Conservation (phyloP, 2,888 invertebrate species). For the Dynastes maya region DNA sequence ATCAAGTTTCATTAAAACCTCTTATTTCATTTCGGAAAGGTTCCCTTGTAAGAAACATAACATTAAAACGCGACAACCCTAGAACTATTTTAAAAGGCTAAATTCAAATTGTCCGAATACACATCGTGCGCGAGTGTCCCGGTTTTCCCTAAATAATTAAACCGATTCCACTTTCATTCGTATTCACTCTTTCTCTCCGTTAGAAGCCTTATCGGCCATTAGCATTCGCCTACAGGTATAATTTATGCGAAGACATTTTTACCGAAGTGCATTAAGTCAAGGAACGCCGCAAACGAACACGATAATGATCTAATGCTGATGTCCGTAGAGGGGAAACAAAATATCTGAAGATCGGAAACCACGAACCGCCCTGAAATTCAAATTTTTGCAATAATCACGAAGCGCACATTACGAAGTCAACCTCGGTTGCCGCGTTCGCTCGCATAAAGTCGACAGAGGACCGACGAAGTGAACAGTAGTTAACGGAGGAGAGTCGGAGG, state of each 20-base stretch:
- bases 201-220: background rate
- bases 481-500: constrained; percentile 34
- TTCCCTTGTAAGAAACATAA: too few species aligned
- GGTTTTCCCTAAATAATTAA: background rate
- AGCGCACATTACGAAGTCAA: constrained; percentile 20
- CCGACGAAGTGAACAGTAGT: background rate
- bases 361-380: constrained; percentile 38
- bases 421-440: constrained; percentile 3
- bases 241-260: constrained; percentile 31
- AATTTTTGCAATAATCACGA: constrained; percentile 48
- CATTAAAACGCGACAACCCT: too few species aligned
- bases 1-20: too few species aligned
- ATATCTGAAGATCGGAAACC: constrained; percentile 24
- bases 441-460: background rate
- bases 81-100: too few species aligned
- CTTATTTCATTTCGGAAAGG: too few species aligned
- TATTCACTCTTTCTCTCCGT: background rate
- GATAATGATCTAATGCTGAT: constrained; percentile 27
- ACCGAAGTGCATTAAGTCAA: background rate
- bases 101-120: too few species aligned
- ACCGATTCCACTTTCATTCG: background rate
- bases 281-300: background rate
- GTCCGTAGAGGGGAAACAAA: background rate
- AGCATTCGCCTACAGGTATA: background rate
- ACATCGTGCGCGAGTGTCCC: too few species aligned